Conservation (phyloP, 2,113 vertebrate species). For the Corythoichthys haematopterus region DNA sequence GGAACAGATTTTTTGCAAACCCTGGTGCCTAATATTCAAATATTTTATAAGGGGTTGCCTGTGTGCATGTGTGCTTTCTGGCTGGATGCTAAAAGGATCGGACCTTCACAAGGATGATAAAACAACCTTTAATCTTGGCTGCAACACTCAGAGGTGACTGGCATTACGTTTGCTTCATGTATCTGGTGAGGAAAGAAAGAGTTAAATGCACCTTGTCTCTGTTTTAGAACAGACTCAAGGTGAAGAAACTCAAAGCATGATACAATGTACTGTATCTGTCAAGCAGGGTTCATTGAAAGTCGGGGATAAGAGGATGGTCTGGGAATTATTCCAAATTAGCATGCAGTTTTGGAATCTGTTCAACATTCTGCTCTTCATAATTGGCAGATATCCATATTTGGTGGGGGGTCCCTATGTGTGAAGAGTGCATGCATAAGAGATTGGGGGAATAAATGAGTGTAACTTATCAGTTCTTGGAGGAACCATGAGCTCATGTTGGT, state of each 20-base stretch:
- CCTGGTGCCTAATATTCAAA: slow-evolving; percentile 3
- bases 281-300: slow-evolving; percentile 26
- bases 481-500: slow-evolving; percentile 49
- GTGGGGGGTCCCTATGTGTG: slow-evolving; percentile 47
- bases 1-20: slow-evolving; percentile 17
- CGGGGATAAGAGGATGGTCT: slow-evolving; percentile 18
- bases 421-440: slow-evolving; percentile 64
- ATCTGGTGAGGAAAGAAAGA: slow-evolving; percentile 40
- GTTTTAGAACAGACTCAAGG: slow-evolving; percentile 16
- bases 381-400: slow-evolving; percentile 64
- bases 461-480: slow-evolving; percentile 24
- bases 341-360: slow-evolving; percentile 45
- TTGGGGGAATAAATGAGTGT: slow-evolving; percentile 28
- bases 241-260: slow-evolving; percentile 19
- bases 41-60: not conserved
- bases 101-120: slow-evolving; percentile 46
- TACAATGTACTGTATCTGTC: slow-evolving; percentile 12
- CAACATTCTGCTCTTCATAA: slow-evolving; percentile 48
- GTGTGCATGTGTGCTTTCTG: slow-evolving; percentile 15
- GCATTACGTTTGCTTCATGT: slow-evolving; percentile 32
- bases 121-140: slow-evolving; percentile 57
- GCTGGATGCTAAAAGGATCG: slow-evolving; percentile 30
- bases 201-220: slow-evolving; percentile 32
- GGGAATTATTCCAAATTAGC: slow-evolving; percentile 60
- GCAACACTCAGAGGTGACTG: slow-evolving; percentile 53